Evolutionary conservation across 2,888 invertebrate species (phyloP).

Genomic region (Steinernema scapterisci): DNA sequence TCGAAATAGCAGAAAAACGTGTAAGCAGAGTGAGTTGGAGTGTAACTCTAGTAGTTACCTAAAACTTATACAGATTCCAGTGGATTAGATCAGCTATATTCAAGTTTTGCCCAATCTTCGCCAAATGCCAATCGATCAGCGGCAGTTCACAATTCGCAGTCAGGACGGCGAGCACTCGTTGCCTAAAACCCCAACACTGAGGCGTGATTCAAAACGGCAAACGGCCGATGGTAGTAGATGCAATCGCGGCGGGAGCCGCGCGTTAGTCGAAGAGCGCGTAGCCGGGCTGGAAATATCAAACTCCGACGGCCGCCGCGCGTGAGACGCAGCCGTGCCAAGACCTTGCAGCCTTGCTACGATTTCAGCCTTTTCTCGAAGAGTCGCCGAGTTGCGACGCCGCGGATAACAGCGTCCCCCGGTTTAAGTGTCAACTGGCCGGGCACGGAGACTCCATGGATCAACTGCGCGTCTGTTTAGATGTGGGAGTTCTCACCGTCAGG

Average conservation of each 20-base stretch:
- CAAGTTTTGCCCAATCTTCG: not conserved
- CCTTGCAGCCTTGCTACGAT: constrained; percentile 44
- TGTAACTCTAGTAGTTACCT: too few relatives aligned
- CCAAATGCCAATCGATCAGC: constrained; percentile 14
- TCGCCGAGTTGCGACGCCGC: constrained; percentile 5
- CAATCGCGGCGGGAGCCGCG: constrained; percentile 1
- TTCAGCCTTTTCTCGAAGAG: constrained; percentile 7
- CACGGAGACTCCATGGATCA: not conserved
- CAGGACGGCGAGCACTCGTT: not conserved
- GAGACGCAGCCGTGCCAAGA: constrained; percentile 44
- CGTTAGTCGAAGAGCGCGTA: not conserved
- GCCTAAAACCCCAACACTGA: constrained; percentile 9
- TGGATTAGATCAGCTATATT: not conserved
- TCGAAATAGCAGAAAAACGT: too few relatives aligned
- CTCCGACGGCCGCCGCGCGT: constrained; percentile 15
- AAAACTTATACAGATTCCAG: too few relatives aligned
- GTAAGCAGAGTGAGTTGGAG: too few relatives aligned
- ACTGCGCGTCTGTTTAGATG: constrained; percentile 20
- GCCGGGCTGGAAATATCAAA: constrained; percentile 12
- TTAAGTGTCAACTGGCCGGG: constrained; percentile 10
- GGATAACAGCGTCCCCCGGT: constrained; percentile 16
- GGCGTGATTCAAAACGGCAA: not conserved
- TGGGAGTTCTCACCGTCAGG: not conserved
- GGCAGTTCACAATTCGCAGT: not conserved
- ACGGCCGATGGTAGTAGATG: not conserved